Conservation (phyloP, 2,113 vertebrate genomes). For the Carollia perspicillata region DNA sequence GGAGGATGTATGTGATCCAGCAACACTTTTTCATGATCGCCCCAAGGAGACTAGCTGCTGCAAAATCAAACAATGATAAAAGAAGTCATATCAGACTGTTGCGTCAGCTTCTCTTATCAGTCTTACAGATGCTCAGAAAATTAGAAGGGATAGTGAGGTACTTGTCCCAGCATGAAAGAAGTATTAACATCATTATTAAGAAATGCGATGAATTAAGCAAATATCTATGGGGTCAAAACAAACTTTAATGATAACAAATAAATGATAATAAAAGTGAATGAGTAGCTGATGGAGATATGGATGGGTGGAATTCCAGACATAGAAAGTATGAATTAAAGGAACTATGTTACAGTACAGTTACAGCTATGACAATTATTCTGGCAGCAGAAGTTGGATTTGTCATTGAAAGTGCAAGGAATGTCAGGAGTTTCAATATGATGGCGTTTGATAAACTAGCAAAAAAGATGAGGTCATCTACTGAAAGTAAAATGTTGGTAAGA, state of each 20-base stretch:
- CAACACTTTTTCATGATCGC: not conserved
- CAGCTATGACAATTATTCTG: not conserved
- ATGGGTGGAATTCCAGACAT: not conserved
- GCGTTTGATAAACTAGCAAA: not conserved
- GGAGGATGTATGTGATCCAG: not conserved
- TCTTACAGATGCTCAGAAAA: not conserved
- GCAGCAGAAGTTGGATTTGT: not conserved
- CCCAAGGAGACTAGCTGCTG: not conserved
- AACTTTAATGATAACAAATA: not conserved
- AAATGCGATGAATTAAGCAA: not conserved
- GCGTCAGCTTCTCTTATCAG: not conserved
- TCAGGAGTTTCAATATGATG: not conserved
- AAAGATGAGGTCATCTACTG: not conserved
- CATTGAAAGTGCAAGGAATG: not conserved
- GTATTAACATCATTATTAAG: not conserved
- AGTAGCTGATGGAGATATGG: not conserved
- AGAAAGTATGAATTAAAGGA: not conserved
- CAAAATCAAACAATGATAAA: not conserved
- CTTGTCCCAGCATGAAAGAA: not conserved
- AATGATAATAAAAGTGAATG: not conserved
- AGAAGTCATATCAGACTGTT: not conserved
- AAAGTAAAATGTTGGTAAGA: not conserved
- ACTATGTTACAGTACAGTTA: not conserved
- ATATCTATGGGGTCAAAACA: too few species aligned
- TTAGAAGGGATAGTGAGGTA: not conserved